Percentiles rank a stretch among this genome's conserved stretches.
These are phyloP conservation scores for Hyposoter dolosus DNA, from an alignment of 2,888 invertebrate species.

Conservation along the genomic window DNA sequence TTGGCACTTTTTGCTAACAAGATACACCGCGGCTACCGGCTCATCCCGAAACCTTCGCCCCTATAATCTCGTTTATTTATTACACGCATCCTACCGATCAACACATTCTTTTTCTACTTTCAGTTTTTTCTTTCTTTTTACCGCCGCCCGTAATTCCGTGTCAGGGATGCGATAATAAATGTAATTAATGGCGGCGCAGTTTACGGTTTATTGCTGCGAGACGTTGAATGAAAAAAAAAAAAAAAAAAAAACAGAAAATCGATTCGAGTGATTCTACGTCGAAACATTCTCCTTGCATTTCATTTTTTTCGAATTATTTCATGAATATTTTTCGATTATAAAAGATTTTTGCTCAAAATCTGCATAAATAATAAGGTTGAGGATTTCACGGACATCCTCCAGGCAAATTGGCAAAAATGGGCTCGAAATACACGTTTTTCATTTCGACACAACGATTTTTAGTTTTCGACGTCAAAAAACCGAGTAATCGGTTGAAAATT, in stretches of 20 bases:
- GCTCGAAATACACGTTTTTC: too few relatives aligned
- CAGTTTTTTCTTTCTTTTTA: neutral
- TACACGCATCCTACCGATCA: conserved; percentile 46
- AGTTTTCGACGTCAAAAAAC: neutral
- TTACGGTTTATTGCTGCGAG: neutral
- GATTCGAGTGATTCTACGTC: too few relatives aligned
- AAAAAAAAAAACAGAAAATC: too few relatives aligned
- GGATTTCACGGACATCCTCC: too few relatives aligned
- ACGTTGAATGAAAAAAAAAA: too few relatives aligned
- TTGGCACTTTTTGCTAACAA: conserved; percentile 74
- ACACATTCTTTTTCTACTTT: conserved; percentile 45
- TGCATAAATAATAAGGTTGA: too few relatives aligned
- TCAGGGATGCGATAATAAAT: conserved; percentile 50
- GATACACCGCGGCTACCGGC: conserved; percentile 71
- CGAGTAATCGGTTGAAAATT: neutral
- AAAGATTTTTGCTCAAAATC: too few relatives aligned
- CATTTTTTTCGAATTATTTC: neutral
- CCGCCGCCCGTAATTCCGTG: conserved; percentile 48
- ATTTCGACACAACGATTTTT: neutral
- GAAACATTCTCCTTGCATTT: neutral
- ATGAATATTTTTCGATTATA: too few relatives aligned
- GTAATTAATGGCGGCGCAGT: neutral
- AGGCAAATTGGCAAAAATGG: too few relatives aligned
- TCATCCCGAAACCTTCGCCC: conserved; percentile 72
- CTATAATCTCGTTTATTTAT: conserved; percentile 77